Percentiles rank a stretch among this genome's conserved stretches.
Evolutionary conservation across 2,113 vertebrate species (phyloP).

Genomic region (Ivindomyrus marchei): DNA sequence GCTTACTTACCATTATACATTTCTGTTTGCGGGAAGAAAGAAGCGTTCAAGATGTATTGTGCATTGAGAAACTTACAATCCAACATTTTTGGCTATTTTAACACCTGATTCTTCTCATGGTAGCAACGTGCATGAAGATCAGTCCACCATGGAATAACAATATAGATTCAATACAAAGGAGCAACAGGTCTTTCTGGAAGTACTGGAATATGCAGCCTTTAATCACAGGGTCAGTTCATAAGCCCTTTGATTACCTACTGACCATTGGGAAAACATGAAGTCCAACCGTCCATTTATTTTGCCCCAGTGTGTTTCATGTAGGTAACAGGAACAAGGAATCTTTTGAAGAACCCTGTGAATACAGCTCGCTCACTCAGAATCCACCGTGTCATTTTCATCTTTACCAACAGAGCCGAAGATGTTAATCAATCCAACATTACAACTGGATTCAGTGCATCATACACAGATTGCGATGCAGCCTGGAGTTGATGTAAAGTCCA

Average conservation of each 20-base stretch:
- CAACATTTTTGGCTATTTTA: not conserved
- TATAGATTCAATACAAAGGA: not conserved
- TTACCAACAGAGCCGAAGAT: not conserved
- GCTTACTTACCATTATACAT: not conserved
- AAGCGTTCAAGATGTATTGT: not conserved
- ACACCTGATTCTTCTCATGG: not conserved
- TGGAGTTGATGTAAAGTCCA: not conserved
- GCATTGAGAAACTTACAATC: not conserved
- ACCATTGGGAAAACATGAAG: not conserved
- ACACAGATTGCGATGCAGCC: not conserved
- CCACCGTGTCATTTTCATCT: not conserved
- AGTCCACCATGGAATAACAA: not conserved
- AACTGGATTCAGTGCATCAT: not conserved
- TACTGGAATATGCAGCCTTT: not conserved
- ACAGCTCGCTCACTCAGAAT: not conserved
- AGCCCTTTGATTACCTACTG: not conserved
- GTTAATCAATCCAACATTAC: not conserved
- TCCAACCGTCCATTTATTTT: not conserved
- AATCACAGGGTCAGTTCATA: not conserved
- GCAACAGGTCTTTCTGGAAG: not conserved
- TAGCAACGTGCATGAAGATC: not conserved
- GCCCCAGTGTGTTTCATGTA: not conserved
- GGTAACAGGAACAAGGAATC: not conserved
- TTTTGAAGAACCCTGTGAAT: not conserved
- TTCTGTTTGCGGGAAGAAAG: not conserved